These are phyloP conservation scores for Apodemia hepburni DNA, from an alignment of 2,888 invertebrate genomes.

Conservation along the genomic window DNA sequence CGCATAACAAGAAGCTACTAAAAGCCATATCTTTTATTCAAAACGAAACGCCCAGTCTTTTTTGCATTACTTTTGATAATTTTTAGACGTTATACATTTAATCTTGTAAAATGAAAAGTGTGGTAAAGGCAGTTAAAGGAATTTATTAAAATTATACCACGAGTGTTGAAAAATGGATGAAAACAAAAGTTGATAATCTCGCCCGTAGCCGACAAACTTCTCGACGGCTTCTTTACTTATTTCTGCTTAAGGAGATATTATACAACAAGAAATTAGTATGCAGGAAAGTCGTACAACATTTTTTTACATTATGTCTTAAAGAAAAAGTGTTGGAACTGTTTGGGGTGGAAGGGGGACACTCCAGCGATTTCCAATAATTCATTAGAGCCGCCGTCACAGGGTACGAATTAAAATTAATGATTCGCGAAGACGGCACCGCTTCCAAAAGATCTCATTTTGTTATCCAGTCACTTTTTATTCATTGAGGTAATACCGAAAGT, in stretches of 20 bases:
- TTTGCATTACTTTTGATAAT: slow-evolving; percentile 44
- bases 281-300: slow-evolving; percentile 69
- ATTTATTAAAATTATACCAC: slow-evolving; percentile 20
- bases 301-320: slow-evolving; percentile 75
- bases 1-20: slow-evolving; percentile 57
- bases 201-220: slow-evolving; percentile 57
- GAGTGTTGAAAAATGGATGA: slow-evolving; percentile 67
- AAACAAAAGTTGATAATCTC: slow-evolving; percentile 73
- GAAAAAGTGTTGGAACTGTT: slow-evolving; percentile 67
- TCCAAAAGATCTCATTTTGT: slow-evolving; percentile 62
- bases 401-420: slow-evolving; percentile 79
- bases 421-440: slow-evolving; percentile 66
- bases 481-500: slow-evolving; percentile 51
- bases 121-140: slow-evolving; percentile 46
- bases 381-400: slow-evolving; percentile 73
- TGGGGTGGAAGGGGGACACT: slow-evolving; percentile 44
- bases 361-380: slow-evolving; percentile 77
- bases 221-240: slow-evolving; percentile 53
- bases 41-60: slow-evolving; percentile 32
- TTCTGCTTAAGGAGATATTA: slow-evolving; percentile 54
- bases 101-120: slow-evolving; percentile 25
- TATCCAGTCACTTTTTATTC: slow-evolving; percentile 71
- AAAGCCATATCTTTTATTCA: slow-evolving; percentile 37
- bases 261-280: slow-evolving; percentile 79
- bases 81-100: slow-evolving; percentile 25